A percentile compares a stretch with the other conserved stretches of the same genome.
Evolutionary conservation across 2,888 invertebrate genomes (phyloP).

Genomic region (Megamerina dolium): DNA sequence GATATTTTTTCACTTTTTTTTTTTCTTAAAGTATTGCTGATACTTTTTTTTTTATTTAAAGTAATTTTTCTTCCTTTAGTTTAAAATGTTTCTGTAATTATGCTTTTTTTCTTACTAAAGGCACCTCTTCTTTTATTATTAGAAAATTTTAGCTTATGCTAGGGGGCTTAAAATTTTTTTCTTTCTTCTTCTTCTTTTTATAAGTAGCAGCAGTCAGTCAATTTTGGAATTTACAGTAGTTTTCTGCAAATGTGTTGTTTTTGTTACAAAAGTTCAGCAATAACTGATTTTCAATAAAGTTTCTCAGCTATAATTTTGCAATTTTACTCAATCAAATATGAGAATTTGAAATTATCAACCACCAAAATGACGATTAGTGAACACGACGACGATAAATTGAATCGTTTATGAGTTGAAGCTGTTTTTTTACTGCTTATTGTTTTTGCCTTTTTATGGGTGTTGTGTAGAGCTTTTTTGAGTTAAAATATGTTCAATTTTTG

Average conservation of each 20-base stretch:
- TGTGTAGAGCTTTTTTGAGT: constrained; percentile 13
- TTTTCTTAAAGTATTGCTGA: constrained; percentile 1
- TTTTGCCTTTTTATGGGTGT: no score
- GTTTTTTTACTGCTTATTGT: no score
- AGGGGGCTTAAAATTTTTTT: constrained; percentile 4
- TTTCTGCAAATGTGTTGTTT: constrained; percentile 22
- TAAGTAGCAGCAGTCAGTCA: no score
- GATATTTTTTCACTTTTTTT: constrained; percentile 13
- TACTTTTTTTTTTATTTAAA: no score
- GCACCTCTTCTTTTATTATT: no score
- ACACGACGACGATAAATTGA: background rate
- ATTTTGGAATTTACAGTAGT: no score
- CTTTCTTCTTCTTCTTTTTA: constrained; percentile 6
- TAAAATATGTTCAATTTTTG: constrained; percentile 4
- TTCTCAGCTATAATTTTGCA: constrained; percentile 1
- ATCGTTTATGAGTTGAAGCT: constrained; percentile 1
- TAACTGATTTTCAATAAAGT: constrained; percentile 31
- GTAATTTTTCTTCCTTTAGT: constrained; percentile 14
- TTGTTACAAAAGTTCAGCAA: constrained; percentile 40
- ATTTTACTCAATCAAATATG: no score
- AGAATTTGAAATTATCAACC: no score
- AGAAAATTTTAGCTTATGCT: constrained; percentile 11
- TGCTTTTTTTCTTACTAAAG: no score
- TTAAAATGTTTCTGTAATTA: no score
- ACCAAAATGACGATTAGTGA: no score